These are phyloP conservation scores for Telmatochromis sp. DNA, from an alignment of 2,113 vertebrate species.

Conservation along the genomic window DNA sequence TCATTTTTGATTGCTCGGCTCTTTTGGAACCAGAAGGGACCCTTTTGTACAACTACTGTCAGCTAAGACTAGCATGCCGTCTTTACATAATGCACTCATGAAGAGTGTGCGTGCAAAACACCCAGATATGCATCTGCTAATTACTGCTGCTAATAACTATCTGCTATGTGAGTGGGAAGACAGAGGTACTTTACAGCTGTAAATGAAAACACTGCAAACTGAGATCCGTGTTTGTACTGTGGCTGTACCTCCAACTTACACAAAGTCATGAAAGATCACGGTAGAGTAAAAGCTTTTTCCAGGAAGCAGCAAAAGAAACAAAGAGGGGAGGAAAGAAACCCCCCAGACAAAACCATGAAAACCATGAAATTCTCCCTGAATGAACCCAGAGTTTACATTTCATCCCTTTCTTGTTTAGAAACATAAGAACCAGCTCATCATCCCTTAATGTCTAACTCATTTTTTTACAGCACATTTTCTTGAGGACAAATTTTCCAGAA, in stretches of 20 bases:
- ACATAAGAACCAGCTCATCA: background rate
- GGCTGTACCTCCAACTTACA: background rate
- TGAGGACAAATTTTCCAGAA: background rate
- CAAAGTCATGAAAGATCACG: background rate
- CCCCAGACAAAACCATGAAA: background rate
- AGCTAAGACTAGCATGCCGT: background rate
- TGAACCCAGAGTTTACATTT: background rate
- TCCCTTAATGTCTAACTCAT: background rate
- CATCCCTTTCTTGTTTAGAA: background rate
- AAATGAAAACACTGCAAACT: background rate
- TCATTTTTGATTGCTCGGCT: background rate
- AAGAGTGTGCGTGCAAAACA: background rate
- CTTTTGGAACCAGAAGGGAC: background rate
- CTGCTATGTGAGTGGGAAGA: background rate
- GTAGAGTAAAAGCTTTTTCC: background rate
- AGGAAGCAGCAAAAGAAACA: background rate
- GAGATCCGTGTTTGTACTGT: background rate
- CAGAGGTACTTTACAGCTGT: background rate
- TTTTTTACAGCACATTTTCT: background rate
- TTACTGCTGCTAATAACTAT: background rate
- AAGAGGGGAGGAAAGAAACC: background rate
- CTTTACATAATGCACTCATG: background rate
- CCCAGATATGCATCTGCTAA: background rate
- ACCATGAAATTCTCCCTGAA: too few species aligned
- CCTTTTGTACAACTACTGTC: background rate